A percentile compares a stretch with the other conserved stretches of the same genome.
Evolutionary conservation across 2,113 vertebrate species (phyloP).

Genomic region (Canis aureus): DNA sequence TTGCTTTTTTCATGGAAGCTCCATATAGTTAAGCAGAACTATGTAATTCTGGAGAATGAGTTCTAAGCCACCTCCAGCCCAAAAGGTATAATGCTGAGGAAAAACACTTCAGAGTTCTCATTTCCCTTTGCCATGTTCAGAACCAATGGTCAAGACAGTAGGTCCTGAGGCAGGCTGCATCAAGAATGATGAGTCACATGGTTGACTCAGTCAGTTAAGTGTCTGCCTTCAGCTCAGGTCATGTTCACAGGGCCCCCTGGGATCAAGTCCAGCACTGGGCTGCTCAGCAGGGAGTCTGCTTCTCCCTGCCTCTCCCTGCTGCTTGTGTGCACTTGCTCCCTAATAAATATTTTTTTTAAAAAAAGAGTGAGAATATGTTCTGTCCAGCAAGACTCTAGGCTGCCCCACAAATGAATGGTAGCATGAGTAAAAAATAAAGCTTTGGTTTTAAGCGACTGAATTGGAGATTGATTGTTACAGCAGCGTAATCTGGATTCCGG

Average conservation of each 20-base stretch:
- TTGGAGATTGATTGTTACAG: neutral
- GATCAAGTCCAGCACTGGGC: no score
- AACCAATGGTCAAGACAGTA: neutral
- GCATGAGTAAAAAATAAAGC: neutral
- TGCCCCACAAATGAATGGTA: neutral
- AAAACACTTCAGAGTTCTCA: neutral
- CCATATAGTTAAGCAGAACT: neutral
- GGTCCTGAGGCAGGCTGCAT: neutral
- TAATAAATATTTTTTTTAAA: no score
- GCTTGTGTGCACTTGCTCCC: neutral
- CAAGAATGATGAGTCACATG: neutral
- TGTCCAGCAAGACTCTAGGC: neutral
- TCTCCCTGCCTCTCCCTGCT: neutral
- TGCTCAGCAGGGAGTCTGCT: no score
- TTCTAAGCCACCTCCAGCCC: neutral
- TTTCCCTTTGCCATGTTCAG: neutral
- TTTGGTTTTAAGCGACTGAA: neutral
- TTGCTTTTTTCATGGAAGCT: neutral
- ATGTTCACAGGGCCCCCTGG: no score
- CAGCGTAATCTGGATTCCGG: neutral
- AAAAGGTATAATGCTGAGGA: neutral
- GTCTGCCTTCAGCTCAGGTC: no score
- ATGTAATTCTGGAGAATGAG: neutral
- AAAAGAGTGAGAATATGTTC: neutral
- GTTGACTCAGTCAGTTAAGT: neutral